Evolutionary conservation across 2,888 invertebrate genomes (phyloP).

Genomic region (Empis livida): DNA sequence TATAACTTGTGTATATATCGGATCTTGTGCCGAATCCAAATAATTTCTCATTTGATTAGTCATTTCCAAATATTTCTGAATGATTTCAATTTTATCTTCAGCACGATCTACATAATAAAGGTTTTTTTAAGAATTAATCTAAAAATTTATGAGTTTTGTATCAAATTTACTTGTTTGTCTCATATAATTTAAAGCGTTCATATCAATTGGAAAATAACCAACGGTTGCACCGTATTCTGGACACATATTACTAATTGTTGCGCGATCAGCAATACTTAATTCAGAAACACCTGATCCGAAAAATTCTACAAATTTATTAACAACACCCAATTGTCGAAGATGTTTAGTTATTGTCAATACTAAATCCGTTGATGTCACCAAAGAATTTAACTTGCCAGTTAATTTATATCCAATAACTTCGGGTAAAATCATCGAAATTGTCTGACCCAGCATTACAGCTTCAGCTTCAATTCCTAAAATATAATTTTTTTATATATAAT

Average conservation of each 20-base stretch:
- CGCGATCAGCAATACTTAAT: conserved; percentile 89
- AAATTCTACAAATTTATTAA: conserved; percentile 98
- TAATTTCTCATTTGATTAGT: conserved; percentile 79
- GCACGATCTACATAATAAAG: conserved; percentile 52
- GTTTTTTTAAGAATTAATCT: background rate
- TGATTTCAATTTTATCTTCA: conserved; percentile 58
- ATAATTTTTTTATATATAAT: background rate
- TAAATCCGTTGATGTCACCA: conserved; percentile 91
- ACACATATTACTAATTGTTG: conserved; percentile 98
- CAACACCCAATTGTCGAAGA: conserved; percentile 85
- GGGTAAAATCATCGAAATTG: conserved; percentile 92
- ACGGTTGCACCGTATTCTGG: conserved; percentile 97
- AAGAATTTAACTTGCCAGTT: conserved; percentile 62
- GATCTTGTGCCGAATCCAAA: conserved; percentile 59
- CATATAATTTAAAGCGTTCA: conserved; percentile 67
- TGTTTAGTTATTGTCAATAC: conserved; percentile 96
- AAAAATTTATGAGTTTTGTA: background rate
- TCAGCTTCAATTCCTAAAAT: conserved; percentile 86
- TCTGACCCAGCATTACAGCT: conserved; percentile 96
- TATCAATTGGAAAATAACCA: conserved; percentile 88
- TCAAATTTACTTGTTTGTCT: conserved; percentile 57
- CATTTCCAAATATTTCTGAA: conserved; percentile 69
- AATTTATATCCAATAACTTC: conserved; percentile 92
- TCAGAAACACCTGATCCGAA: conserved; percentile 87
- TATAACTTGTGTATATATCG: conserved; percentile 63